Evolutionary conservation across 2,888 invertebrate species (phyloP), one percentile per base, ranked within the genome.

Genomic region (Drosophila rellima): DNA sequence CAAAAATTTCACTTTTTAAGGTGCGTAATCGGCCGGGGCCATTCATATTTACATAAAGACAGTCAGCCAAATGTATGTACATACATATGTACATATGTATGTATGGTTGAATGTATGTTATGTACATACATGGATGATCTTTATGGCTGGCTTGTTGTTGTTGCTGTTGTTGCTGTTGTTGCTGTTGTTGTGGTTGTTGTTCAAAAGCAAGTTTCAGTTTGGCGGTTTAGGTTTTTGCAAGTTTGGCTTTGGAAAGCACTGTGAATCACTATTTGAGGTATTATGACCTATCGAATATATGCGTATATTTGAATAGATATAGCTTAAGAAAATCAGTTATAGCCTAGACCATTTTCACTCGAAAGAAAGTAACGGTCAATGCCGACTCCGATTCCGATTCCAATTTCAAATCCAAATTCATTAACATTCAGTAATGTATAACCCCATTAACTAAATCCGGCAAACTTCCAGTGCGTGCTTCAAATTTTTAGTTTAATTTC

Each of bases 1-100:
- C 69, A 73, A 72, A 85, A 86, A 78, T 86, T 86, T 86, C 86
- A 86, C 90, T 90, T 90, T 90, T 90, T 88, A 81, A 86, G 80
- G 90, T 90, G 84, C 82, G 89, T 85, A 88, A 88, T 86, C 87
- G 78, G 86, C 57, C 62, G 68, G 31, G 74, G 68, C 57, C 70
- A 68, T 51, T 65, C 56, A 48, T 42, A 75, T 77, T 72, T 77
- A 72, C 77, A 75, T 75, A 75, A 51, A 76, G 39, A 55, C 40
- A 56, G 23, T 35, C 56, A 29, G 11, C 44, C 33, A 20, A 29
- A 50, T 37, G 29, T 48, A 26, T n/a, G 18, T 23, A 31, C 17
- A 26, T 31, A 18, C 17, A 11, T 23, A 42, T 35, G 10, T 7
- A 26, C 15, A n/a, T 29, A 18, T 35, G 10, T 39, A 7, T 51